Evolutionary conservation across 2,888 invertebrate genomes (phyloP), one percentile per base, ranked within the genome.

Genomic region (Sinohyriopsis cumingii): DNA sequence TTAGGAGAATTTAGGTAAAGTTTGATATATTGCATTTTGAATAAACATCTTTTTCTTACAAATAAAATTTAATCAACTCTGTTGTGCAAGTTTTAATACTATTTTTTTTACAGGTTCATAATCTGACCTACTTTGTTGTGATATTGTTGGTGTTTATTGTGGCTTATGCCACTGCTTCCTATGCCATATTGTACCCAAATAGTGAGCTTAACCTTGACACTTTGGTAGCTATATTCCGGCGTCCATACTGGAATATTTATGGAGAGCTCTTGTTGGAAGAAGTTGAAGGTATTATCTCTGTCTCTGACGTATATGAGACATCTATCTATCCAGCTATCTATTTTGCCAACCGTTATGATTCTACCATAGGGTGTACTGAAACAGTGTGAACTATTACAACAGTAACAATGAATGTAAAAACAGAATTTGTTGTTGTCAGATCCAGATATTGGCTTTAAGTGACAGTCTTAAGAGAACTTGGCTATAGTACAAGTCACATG

Each of bases 161-260:
- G 19, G 87, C 89, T 2, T 90, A 89, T 75, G 89, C 89, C 19
- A 81, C 89, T 55, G 87, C 89, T 19, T 82, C 87, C 0, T 88
- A 90, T 71, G 86, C 89, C 61, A 86, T 90, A 54, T 76, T 90
- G 65, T 90, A 86, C 68, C 90, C 89, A 6, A 87, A 89, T 76
- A 77, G 86, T 7, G 78, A 80, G 7, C 75, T 88, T 20, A 75
- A 75, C 54, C 75, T 79, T 68, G 74, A 78, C 12, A 79, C 88
- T 0, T 60, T 88, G 5, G 77, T 76, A 70, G 79, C 86, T 22
- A 83, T 91, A 54, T 78, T 90, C 53, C 81, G 87, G 59, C 84
- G 86, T n/a, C 88, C 91, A 0, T 91, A 91, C 78, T 91, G 90
- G 89, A 90, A 91, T 69, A 86, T 91, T 70, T 91, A 90, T 72